Evolutionary conservation across 2,888 invertebrate species (phyloP).

Genomic region (Cecidostiba fungosa): DNA sequence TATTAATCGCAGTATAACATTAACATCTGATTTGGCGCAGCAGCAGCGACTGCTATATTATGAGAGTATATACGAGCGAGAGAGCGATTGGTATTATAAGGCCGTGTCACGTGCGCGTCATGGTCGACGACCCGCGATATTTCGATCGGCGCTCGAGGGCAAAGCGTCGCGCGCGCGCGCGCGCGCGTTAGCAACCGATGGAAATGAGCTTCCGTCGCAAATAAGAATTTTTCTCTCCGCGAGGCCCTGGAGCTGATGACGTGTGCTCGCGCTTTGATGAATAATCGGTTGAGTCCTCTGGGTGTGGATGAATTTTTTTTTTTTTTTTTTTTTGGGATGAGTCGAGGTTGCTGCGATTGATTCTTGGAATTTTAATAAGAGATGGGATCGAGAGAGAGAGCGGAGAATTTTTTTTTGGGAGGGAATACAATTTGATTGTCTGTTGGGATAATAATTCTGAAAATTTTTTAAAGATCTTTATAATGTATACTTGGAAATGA

Average conservation of each 20-base stretch:
- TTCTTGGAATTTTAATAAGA: neutral
- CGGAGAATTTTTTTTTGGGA: too few species aligned
- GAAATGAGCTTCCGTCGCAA: conserved; percentile 20
- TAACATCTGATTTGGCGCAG: conserved; percentile 49
- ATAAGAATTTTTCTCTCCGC: conserved; percentile 22
- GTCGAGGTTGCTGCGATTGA: neutral
- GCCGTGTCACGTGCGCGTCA: conserved; percentile 21
- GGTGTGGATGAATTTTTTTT: neutral
- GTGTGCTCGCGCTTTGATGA: neutral
- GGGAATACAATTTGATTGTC: too few species aligned
- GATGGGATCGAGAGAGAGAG: neutral
- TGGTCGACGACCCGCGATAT: conserved; percentile 28
- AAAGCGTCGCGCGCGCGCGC: neutral
- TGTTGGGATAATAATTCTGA: too few species aligned
- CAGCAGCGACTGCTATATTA: neutral
- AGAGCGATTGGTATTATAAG: neutral
- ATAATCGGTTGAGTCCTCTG: neutral
- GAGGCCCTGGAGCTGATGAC: neutral
- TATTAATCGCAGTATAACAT: conserved; percentile 48
- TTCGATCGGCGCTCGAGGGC: conserved; percentile 17
- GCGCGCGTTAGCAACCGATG: neutral
- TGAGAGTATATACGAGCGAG: neutral
- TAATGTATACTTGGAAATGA: too few species aligned
- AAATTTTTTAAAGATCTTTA: too few species aligned
- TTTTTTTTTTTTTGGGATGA: neutral